A percentile compares a stretch with the other conserved stretches of the same genome.
phyloP scores from a whole-genome alignment of 2,888 invertebrate genomes.

The Caradrina kadenii region DNA sequence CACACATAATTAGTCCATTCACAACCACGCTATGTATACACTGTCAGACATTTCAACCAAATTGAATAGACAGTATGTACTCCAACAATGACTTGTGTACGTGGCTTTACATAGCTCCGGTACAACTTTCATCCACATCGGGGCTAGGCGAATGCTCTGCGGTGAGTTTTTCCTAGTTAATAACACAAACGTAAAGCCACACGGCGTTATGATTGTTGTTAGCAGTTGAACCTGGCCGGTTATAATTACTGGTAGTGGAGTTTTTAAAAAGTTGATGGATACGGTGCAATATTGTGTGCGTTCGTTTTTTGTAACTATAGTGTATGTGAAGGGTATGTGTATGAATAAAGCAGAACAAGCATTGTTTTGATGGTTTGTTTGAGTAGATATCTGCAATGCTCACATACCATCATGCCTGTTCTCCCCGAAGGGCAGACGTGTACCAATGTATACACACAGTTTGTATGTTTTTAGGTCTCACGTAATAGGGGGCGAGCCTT shows the following conservation, averaged over 20 bases:
- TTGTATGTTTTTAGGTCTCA: too few species aligned
- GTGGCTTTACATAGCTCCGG: conserved; percentile 20
- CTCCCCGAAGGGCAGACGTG: too few species aligned
- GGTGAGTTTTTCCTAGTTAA: conserved; percentile 72
- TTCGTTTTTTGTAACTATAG: conserved; percentile 30
- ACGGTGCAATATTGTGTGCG: background rate
- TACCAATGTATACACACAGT: too few species aligned
- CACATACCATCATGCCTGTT: too few species aligned
- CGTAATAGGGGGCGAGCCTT: too few species aligned
- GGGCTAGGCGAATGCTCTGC: conserved; percentile 62
- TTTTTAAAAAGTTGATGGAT: conserved; percentile 41
- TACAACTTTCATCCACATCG: conserved; percentile 46
- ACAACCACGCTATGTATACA: conserved; percentile 10
- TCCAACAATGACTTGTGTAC: conserved; percentile 22
- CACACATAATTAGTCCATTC: conserved; percentile 16
- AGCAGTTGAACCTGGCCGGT: conserved; percentile 38
- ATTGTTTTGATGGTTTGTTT: background rate
- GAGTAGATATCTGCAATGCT: background rate
- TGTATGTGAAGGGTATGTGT: background rate
- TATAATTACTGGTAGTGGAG: conserved; percentile 43
- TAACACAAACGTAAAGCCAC: conserved; percentile 57
- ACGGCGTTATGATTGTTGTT: conserved; percentile 45
- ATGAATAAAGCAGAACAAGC: background rate
- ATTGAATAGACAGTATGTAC: conserved; percentile 15
- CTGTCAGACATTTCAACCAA: conserved; percentile 14